Conservation (phyloP, 2,113 vertebrate genomes). For the Phaethornis superciliosus region DNA sequence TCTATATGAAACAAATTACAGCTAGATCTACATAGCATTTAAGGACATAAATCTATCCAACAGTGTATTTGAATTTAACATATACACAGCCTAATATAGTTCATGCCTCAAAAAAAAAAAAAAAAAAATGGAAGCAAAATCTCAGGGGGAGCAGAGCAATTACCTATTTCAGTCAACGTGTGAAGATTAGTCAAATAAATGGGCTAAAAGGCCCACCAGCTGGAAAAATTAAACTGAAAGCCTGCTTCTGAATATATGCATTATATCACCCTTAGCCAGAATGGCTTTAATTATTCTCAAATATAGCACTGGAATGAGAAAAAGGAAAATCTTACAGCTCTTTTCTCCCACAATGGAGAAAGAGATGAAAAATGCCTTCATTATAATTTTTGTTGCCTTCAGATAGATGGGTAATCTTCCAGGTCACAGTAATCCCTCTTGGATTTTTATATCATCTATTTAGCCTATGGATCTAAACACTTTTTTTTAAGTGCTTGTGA, state of each 20-base stretch:
- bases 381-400: constrained; percentile 46
- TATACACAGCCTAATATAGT: constrained; percentile 44
- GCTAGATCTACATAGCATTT: constrained; percentile 35
- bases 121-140: constrained; percentile 51
- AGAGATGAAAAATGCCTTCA: constrained; percentile 25
- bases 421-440: constrained; percentile 5
- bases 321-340: constrained; percentile 62
- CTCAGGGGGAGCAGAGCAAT: constrained; percentile 62
- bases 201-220: constrained; percentile 64
- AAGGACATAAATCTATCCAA: constrained; percentile 60
- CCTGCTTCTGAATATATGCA: constrained; percentile 62
- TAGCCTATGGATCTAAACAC: not conserved
- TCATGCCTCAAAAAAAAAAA: not conserved
- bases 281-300: constrained; percentile 71
- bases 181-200: constrained; percentile 70
- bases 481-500: constrained; percentile 10
- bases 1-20: constrained; percentile 37
- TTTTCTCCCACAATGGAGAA: constrained; percentile 39
- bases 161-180: constrained; percentile 66
- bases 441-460: constrained; percentile 12
- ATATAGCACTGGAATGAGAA: constrained; percentile 48
- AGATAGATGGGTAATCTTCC: constrained; percentile 26
- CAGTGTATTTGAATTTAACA: constrained; percentile 59
- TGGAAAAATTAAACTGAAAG: constrained; percentile 71
- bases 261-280: constrained; percentile 62